Evolutionary conservation across 2,797 vertebrate genomes (phyloP), one percentile per base, ranked within the genome.

Genomic region (Sebastes alutus): DNA sequence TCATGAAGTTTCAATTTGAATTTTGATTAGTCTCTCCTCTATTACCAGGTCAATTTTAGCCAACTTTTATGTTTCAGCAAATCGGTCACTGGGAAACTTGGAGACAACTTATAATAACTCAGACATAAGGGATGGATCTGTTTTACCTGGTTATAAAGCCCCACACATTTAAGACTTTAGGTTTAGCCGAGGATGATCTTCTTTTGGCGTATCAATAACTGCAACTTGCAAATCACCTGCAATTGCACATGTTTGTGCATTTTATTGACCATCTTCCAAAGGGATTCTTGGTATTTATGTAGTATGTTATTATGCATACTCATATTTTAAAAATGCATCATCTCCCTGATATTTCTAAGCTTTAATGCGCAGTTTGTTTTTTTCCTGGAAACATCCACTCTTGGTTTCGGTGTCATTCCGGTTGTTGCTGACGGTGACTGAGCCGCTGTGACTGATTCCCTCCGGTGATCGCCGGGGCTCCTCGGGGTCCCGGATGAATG

Each of bases 401-500:
- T 75, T 71, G 67, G 62, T 54, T 64, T 61, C 29, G 22, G 63
- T 77, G 71, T 77, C 65, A 67, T 75, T 77, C 66, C 60, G 27
- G 16, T 84, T 42, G 82, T 46, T 76, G 81, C 89, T 89, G 91
- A 86, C 75, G 68, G 72, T 66, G 77, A 74, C 69, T 71, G 79
- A 77, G 77, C 32, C 77, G 38, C 80, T 79, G 77, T 84, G 70
- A 89, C 83, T 74, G 85, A 90, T 87, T 82, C 87, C 78, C 81
- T 20, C 83, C 79, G 78, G 89, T 71, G 90, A 87, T 89, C 67
- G 56, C 77, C 61, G 2, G 81, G 86, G 87, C 87, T 92, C 76
- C 90, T 80, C 82, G 46, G 79, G 88, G 88, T 88, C 81, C 88
- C 72, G 82, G 79, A 78, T 91, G 88, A 86, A 90, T 77, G 93